Conservation (phyloP, 2,888 invertebrate genomes). For the Troglohyphantes excavatus region DNA sequence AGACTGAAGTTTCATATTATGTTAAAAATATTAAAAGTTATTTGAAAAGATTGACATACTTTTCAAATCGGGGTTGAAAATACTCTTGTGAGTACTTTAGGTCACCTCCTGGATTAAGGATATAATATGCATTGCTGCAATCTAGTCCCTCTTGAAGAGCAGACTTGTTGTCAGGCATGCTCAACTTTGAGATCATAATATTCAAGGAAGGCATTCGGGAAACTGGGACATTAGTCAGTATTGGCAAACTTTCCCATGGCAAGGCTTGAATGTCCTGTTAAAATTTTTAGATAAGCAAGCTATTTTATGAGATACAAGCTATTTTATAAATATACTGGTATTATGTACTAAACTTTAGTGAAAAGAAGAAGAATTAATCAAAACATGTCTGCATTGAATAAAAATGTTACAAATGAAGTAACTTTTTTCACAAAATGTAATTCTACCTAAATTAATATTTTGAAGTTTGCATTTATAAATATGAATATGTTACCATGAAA, state of each 20-base stretch:
- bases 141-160: slow-evolving; percentile 82
- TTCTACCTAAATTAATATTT: no score
- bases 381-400: no score
- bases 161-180: slow-evolving; percentile 34
- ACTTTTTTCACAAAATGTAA: no score
- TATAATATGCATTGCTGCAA: slow-evolving; percentile 86
- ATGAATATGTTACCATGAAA: no score
- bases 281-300: no score
- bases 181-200: slow-evolving; percentile 81
- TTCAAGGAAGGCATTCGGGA: slow-evolving; percentile 88
- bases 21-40: background rate
- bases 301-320: no score
- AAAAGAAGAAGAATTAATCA: no score
- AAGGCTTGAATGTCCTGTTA: slow-evolving; percentile 88
- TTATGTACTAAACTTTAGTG: no score
- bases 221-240: slow-evolving; percentile 87
- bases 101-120: slow-evolving; percentile 89
- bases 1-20: no score
- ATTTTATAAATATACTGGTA: no score
- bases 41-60: slow-evolving; percentile 38
- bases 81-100: slow-evolving; percentile 87
- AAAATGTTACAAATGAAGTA: no score
- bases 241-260: slow-evolving; percentile 90
- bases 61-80: slow-evolving; percentile 82
- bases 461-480: no score